Evolutionary conservation across 2,888 invertebrate species (phyloP), one percentile per base, ranked within the genome.

Genomic region (Erynnis tages): DNA sequence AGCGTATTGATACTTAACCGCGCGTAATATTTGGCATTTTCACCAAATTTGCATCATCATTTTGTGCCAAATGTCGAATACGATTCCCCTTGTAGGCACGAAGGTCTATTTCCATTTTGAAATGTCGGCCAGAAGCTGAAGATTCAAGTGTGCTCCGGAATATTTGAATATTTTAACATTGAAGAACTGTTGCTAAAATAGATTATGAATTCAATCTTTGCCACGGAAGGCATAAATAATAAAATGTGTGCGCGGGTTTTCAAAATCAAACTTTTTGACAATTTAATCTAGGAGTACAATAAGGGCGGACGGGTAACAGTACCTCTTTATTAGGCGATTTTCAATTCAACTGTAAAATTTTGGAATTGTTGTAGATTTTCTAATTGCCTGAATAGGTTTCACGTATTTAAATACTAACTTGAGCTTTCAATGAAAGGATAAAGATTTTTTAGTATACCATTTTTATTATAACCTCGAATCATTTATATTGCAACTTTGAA

Each of bases 141-240:
- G 76, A 74, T 77, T 80, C 82, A 79, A 82, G 80, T 79, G 78
- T 73, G 74, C 78, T 68, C 73, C 78, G 73, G 83, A 83, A 84
- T 82, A 85, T 85, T 80, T 85, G 81, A 85, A 85, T 85, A 85
- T 78, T 79, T 82, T 77, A 82, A 72, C 77, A 73, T 76, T 63
- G 67, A 73, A 68, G 66, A 75, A 68, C 65, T 64, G 60, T 71
- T 69, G 70, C 65, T 69, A 69, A 76, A 76, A 76, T 74, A 69
- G 72, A 77, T 78, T 71, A 79, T 76, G 73, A 76, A 71, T 75
- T 27, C 27, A 23, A 17, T 41, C 25, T 17, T 19, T 5, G 25
- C 37, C 47, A 4, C 8, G n/a, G n/a, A 41, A 41, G 41, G 23
- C 34, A 13, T 37, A 16, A 7, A 30, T 21, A 7, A 30, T 21